These are phyloP conservation scores for Schizaphis graminum DNA, from an alignment of 2,888 invertebrate genomes.

Conservation along the genomic window DNA sequence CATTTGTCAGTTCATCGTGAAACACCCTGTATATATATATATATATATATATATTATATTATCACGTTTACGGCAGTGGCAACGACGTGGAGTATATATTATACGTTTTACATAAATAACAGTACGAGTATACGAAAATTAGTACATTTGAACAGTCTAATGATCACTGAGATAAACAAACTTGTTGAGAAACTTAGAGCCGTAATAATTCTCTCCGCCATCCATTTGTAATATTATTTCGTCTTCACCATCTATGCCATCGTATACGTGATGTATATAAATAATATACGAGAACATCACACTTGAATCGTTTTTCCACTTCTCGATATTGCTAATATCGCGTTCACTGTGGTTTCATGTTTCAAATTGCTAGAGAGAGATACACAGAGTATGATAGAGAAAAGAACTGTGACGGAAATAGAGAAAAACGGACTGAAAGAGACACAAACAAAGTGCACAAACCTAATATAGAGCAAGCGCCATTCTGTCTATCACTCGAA, in stretches of 20 bases:
- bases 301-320: slow-evolving; percentile 16
- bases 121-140: neutral
- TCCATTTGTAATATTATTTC: neutral
- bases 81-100: slow-evolving; percentile 5
- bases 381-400: neutral
- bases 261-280: neutral
- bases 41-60: neutral
- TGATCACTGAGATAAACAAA: slow-evolving; percentile 37
- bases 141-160: slow-evolving; percentile 40
- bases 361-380: neutral
- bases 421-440: neutral
- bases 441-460: neutral
- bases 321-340: slow-evolving; percentile 11
- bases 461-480: neutral
- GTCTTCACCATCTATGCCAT: neutral
- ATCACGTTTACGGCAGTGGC: neutral
- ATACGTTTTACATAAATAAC: neutral
- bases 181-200: slow-evolving; percentile 23
- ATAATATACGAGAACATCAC: neutral
- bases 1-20: no score
- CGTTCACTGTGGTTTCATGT: neutral
- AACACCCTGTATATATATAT: no score
- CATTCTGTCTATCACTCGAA: neutral
- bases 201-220: slow-evolving; percentile 24
- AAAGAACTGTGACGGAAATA: neutral